Percentiles rank a stretch among this genome's conserved stretches.
These are phyloP conservation scores for Dromas ardeola DNA, from an alignment of 2,113 vertebrate species.

Conservation along the genomic window DNA sequence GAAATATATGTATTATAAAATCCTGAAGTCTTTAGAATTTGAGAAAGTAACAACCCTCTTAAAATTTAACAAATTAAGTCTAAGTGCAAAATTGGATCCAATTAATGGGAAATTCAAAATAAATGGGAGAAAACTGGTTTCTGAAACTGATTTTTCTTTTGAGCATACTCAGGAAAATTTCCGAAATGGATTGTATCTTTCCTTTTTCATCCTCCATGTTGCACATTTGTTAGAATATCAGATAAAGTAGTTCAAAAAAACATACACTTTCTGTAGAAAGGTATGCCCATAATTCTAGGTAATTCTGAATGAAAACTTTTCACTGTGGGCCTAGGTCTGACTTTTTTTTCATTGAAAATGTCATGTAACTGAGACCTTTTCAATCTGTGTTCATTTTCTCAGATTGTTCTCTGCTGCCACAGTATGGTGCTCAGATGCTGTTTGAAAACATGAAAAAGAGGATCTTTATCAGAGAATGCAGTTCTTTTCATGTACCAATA, in stretches of 20 bases:
- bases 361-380: constrained; percentile 50
- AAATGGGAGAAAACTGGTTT: background rate
- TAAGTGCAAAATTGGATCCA: background rate
- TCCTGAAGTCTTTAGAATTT: background rate
- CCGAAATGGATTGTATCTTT: background rate
- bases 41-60: constrained; percentile 10
- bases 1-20: background rate
- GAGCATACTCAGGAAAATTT: background rate
- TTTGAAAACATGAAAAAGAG: constrained; percentile 56
- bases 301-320: constrained; percentile 3
- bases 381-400: constrained; percentile 47
- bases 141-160: background rate
- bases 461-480: constrained; percentile 15
- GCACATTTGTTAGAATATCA: background rate
- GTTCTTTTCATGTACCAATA: constrained; percentile 13
- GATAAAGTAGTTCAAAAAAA: background rate
- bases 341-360: constrained; percentile 2
- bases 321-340: background rate
- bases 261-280: background rate
- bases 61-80: constrained; percentile 29
- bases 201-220: background rate
- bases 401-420: constrained; percentile 66
- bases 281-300: background rate
- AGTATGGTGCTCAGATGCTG: constrained; percentile 62
- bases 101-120: constrained; percentile 9